Base-by-base conservation (phyloP, 2,797 vertebrate species). In the Gobio occitaniae region DNA sequence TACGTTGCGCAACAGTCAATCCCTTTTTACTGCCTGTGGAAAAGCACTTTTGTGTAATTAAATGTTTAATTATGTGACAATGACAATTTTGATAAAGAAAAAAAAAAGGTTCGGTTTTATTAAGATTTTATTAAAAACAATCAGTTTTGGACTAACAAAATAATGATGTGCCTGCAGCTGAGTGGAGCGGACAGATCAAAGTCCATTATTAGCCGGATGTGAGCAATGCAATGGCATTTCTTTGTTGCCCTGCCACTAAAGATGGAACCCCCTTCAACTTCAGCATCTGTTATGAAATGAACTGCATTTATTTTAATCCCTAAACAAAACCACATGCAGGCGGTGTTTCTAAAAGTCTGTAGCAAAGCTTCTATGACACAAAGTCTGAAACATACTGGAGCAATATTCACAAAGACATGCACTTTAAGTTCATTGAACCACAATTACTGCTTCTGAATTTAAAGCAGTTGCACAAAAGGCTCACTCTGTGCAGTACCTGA, bases 261-360 rank as follows among this genome's bases (percentile, higher is more conserved):
- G 15, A 76, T 15, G 44, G 2, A 36, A 6, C 6, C 12, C 44
- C 15, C 59, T 32, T 72, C 17, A 36, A 74, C 47, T 21, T 68
- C 3, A 66, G 69, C 52, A 63, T 82, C 54, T 82, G 69, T 82
- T 50, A 74, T 63, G 29, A 54, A 66, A 66, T 54, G 0, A 76
- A 44, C 5, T 48, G 56, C 16, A 41, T 66, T 83, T 76, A 54
- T 54, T 83, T 56, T 6, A 83, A 44, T 13, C 32, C 50, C 36
- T 54, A 76, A 54, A 44, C 16, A 25, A 38, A 76, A 54, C 82
- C 82, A 56, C 71, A 83, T 66, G 59, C 32, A 66, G 32, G 61
- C 61, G 3, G 15, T 16, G 61, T 83, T 65, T 3, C 10, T 48
- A 48, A 79, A 79, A 50, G 63, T 29, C 2, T 68, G 56, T 7